phyloP scores from a whole-genome alignment of 2,113 vertebrate species.

The Puffinus mauretanicus region DNA sequence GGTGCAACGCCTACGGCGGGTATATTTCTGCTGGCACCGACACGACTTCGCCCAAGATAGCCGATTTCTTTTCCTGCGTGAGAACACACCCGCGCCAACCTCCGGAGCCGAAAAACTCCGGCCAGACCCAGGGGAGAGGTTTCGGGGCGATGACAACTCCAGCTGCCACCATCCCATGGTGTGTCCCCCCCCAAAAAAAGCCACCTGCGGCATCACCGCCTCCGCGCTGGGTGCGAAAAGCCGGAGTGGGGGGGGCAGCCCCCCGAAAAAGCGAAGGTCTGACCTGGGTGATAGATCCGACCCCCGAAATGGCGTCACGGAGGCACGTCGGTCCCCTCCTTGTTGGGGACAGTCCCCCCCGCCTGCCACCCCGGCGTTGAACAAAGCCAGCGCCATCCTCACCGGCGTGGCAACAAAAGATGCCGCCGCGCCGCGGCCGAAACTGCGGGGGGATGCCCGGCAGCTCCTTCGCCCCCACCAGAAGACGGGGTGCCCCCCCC shows the following conservation, averaged over 20 bases:
- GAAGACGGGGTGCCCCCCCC: neutral
- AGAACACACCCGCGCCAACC: neutral
- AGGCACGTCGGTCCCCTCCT: no score
- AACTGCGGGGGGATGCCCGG: no score
- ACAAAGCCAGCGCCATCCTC: neutral
- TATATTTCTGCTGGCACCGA: neutral
- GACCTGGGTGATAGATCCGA: neutral
- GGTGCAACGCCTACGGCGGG: neutral
- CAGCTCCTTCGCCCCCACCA: neutral
- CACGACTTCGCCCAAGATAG: neutral
- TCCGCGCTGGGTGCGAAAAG: neutral
- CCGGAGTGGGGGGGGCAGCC: no score
- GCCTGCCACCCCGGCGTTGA: neutral
- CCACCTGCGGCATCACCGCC: neutral
- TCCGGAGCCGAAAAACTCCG: neutral
- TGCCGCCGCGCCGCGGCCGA: neutral
- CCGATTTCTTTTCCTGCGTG: neutral
- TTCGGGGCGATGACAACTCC: neutral
- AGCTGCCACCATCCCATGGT: neutral
- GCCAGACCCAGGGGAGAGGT: neutral
- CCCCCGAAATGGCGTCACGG: neutral
- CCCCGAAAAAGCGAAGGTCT: neutral
- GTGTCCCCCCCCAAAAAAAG: neutral
- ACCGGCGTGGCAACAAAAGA: neutral
- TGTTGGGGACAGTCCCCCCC: neutral